phyloP scores from a whole-genome alignment of 2,113 vertebrate species.

The Daubentonia madagascariensis region DNA sequence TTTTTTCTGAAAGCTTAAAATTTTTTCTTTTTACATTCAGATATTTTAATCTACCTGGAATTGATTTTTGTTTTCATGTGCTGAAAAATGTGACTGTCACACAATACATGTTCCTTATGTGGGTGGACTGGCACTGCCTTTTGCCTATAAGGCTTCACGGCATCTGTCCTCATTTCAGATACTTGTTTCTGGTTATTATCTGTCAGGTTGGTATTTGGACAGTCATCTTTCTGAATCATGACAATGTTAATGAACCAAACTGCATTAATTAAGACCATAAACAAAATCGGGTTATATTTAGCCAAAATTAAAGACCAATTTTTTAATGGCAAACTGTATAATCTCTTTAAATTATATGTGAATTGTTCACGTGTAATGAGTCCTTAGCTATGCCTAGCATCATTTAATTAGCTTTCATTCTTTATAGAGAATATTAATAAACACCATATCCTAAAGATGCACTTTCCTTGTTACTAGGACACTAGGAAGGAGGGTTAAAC shows the following conservation, averaged over 20 bases:
- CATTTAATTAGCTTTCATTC: neutral
- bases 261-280: neutral
- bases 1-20: neutral
- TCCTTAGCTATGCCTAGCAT: neutral
- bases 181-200: neutral
- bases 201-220: neutral
- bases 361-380: neutral
- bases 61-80: neutral
- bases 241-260: neutral
- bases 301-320: neutral
- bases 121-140: neutral
- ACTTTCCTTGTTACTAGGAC: neutral
- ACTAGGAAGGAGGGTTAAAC: neutral
- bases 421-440: neutral
- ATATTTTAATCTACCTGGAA: neutral
- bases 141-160: neutral
- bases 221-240: neutral
- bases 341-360: neutral
- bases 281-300: neutral
- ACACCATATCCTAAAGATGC: neutral
- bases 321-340: conserved; percentile 24
- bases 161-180: neutral
- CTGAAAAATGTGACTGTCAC: neutral
- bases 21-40: neutral
- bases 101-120: neutral